Conservation (phyloP, 2,888 invertebrate genomes). For the Brenthis hecate region DNA sequence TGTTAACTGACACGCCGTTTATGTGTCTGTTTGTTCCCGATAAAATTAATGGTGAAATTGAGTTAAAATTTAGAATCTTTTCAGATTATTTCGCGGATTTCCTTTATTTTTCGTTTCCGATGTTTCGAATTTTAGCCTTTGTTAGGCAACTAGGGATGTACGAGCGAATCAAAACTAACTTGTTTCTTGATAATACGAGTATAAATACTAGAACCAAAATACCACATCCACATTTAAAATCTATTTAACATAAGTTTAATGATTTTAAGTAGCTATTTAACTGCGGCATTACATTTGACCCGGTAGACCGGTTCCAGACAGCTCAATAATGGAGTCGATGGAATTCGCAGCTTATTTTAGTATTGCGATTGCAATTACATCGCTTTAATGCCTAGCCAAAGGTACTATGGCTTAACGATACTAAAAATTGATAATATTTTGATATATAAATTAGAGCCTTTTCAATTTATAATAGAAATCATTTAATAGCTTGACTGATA, state of each 20-base stretch:
- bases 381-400: conserved; percentile 18
- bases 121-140: too few species aligned
- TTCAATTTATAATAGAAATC: too few species aligned
- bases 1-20: too few species aligned
- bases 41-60: too few species aligned
- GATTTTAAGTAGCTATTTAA: conserved; percentile 9
- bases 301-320: conserved; percentile 43
- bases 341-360: conserved; percentile 32
- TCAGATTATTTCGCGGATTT: too few species aligned
- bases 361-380: conserved; percentile 31
- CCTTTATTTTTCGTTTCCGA: too few species aligned
- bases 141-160: too few species aligned
- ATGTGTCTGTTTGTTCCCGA: too few species aligned
- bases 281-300: conserved; percentile 21
- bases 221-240: conserved; percentile 1
- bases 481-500: too few species aligned
- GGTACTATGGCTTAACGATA: conserved; percentile 15
- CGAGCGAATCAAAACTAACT: too few species aligned
- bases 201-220: not conserved
- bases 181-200: too few species aligned
- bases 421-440: not conserved
- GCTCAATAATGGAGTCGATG: conserved; percentile 26
- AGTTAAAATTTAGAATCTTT: too few species aligned
- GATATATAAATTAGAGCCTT: not conserved
- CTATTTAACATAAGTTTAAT: not conserved